Conservation (phyloP, 2,888 invertebrate species). For the Autographa pulchrina region DNA sequence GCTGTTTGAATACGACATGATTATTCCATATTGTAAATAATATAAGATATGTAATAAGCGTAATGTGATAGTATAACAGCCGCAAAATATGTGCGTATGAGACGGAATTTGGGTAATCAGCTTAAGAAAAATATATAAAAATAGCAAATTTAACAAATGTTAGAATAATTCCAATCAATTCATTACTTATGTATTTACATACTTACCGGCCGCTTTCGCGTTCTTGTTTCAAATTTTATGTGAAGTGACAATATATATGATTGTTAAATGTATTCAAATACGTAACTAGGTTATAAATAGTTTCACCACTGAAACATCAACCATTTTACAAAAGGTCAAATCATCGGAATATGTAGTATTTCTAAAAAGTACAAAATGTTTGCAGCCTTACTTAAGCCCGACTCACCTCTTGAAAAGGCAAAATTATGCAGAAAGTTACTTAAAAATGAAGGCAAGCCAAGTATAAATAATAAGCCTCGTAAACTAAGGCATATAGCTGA, state of each 20-base stretch:
- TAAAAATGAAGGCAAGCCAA: too few relatives aligned
- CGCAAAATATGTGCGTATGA: constrained; percentile 43
- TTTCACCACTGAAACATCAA: constrained; percentile 16
- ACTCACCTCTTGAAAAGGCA: too few relatives aligned
- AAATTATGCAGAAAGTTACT: too few relatives aligned
- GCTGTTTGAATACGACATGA: constrained; percentile 25
- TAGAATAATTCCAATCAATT: constrained; percentile 14
- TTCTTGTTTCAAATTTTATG: constrained; percentile 51
- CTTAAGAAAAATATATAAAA: constrained; percentile 15
- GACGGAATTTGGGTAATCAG: constrained; percentile 34
- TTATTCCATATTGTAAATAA: constrained; percentile 55
- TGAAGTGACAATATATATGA: constrained; percentile 66
- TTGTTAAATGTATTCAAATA: constrained; percentile 51
- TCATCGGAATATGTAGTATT: too few relatives aligned
- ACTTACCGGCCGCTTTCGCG: constrained; percentile 18
- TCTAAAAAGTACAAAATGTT: too few relatives aligned
- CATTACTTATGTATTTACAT: constrained; percentile 3
- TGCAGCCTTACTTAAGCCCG: too few relatives aligned
- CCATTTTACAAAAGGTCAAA: too few relatives aligned
- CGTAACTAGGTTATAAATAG: constrained; percentile 25
- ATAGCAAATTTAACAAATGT: constrained; percentile 9
- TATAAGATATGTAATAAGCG: constrained; percentile 57
- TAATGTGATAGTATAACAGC: constrained; percentile 67
- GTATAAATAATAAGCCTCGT: too few relatives aligned
- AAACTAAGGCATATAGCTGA: not conserved